phyloP scores from a whole-genome alignment of 2,888 invertebrate species.

The Cremastinae sp. region DNA sequence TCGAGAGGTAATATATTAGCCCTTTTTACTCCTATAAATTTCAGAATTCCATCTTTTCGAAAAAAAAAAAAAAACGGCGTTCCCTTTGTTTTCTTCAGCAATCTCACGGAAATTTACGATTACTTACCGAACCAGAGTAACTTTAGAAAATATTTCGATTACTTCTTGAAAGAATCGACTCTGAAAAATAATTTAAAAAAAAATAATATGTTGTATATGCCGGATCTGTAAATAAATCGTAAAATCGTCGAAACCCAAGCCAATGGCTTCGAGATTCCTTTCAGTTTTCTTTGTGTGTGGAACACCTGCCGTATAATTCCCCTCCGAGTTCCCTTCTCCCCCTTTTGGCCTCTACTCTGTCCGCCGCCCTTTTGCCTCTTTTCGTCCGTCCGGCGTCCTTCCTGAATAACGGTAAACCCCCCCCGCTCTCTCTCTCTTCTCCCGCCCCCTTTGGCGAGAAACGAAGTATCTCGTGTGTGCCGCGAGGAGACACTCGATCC shows the following conservation, averaged over 20 bases:
- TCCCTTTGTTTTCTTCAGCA: conserved; percentile 16
- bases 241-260: conserved; percentile 59
- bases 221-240: conserved; percentile 56
- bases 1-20: conserved; percentile 32
- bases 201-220: no score
- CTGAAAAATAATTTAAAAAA: no score
- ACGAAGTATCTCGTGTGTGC: conserved; percentile 31
- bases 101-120: not conserved
- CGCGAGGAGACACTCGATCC: conserved; percentile 21
- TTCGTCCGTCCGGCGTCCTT: conserved; percentile 65
- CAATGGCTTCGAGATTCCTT: conserved; percentile 73
- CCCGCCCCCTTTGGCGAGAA: conserved; percentile 23
- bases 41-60: not conserved
- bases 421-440: conserved; percentile 55
- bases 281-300: conserved; percentile 74
- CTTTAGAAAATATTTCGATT: not conserved
- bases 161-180: no score
- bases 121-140: not conserved
- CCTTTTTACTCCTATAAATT: not conserved
- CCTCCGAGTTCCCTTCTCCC: conserved; percentile 66
- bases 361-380: conserved; percentile 49
- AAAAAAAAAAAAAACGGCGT: conserved; percentile 10
- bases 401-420: conserved; percentile 71
- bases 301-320: conserved; percentile 75
- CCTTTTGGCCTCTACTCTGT: conserved; percentile 47